These are phyloP conservation scores for Heliconius hewitsoni DNA, from an alignment of 1,140 invertebrate species.

Conservation along the genomic window DNA sequence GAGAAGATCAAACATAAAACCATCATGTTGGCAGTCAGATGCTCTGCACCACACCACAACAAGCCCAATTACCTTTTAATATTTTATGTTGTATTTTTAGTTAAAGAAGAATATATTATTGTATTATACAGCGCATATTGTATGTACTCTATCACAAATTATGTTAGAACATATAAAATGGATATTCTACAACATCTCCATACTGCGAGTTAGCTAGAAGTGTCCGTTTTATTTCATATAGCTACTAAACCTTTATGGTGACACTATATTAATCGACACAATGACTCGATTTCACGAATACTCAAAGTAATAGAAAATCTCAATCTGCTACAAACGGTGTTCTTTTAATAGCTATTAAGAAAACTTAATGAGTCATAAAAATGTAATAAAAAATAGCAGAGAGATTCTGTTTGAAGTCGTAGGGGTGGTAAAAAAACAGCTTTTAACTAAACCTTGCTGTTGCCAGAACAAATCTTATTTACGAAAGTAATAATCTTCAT, in stretches of 20 bases:
- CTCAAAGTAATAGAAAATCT: not conserved
- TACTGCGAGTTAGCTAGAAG: not conserved
- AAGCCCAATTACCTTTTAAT: too few relatives aligned
- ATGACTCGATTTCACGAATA: not conserved
- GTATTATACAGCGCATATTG: too few relatives aligned
- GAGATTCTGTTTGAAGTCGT: conserved; percentile 1
- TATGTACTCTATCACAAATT: too few relatives aligned
- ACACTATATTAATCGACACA: not conserved
- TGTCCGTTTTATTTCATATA: not conserved
- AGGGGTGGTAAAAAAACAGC: not conserved
- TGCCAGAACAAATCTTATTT: not conserved
- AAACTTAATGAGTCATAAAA: conserved; percentile 4
- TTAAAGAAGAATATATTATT: too few relatives aligned
- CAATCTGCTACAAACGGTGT: conserved; percentile 8
- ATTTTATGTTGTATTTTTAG: too few relatives aligned
- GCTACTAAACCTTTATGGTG: not conserved
- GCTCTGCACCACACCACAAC: too few relatives aligned
- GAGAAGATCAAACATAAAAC: too few relatives aligned
- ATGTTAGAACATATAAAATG: not conserved
- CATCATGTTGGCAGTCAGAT: too few relatives aligned
- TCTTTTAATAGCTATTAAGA: conserved; percentile 3
- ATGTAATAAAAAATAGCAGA: not conserved
- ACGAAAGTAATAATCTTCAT: not conserved
- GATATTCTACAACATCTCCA: not conserved
- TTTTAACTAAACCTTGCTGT: not conserved